A percentile compares a stretch with the other conserved stretches of the same genome.
Evolutionary conservation across 2,113 vertebrate species (phyloP).

Genomic region (Alethe diademata): DNA sequence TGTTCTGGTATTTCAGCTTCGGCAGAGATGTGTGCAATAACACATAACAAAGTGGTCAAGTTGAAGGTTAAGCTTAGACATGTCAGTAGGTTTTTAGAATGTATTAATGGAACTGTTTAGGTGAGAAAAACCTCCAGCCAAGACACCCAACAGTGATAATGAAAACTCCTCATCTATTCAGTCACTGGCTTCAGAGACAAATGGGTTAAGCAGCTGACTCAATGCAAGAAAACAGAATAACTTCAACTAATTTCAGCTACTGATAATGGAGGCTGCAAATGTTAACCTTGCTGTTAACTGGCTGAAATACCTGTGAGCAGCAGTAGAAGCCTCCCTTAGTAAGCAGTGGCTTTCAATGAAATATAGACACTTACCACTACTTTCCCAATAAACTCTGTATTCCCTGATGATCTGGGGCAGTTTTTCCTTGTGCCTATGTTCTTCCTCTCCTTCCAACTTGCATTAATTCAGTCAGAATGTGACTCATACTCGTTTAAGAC

Average conservation of each 20-base stretch:
- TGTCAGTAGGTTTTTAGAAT: background rate
- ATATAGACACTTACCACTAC: background rate
- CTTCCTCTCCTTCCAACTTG: background rate
- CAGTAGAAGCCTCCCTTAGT: background rate
- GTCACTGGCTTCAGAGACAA: background rate
- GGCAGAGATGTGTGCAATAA: background rate
- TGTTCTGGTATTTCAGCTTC: background rate
- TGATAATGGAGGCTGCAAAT: background rate
- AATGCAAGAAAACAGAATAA: background rate
- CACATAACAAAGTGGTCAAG: background rate
- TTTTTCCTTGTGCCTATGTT: background rate
- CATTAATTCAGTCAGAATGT: background rate
- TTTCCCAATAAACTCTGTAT: background rate
- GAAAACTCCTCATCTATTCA: background rate
- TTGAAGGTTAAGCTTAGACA: background rate
- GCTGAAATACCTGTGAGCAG: background rate
- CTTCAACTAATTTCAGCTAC: background rate
- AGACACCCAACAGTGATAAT: background rate
- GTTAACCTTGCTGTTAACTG: background rate
- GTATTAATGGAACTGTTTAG: background rate
- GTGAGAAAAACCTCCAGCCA: background rate
- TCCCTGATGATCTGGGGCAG: background rate
- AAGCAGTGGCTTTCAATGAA: background rate
- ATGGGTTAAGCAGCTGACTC: background rate
- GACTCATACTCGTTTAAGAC: background rate